phyloP scores from a whole-genome alignment of 2,888 invertebrate genomes.

The Orthosia incerta region DNA sequence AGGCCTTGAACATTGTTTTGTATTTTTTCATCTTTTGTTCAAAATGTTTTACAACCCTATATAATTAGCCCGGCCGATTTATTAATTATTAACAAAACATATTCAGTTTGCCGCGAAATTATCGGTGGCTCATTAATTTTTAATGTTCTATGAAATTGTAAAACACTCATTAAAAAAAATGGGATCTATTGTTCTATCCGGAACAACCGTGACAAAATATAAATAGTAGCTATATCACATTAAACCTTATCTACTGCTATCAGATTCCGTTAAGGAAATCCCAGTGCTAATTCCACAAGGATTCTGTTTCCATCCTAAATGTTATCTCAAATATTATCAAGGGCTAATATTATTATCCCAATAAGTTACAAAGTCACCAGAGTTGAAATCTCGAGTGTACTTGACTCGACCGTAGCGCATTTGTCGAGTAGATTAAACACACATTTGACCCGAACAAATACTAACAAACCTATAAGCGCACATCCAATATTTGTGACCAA shows the following conservation, averaged over 20 bases:
- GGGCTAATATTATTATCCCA: constrained; percentile 18
- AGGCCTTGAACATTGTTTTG: too few species aligned
- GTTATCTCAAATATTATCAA: constrained; percentile 27
- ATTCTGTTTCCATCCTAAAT: constrained; percentile 28
- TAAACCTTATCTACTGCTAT: background rate
- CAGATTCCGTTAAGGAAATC: constrained; percentile 36
- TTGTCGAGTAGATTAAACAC: constrained; percentile 17
- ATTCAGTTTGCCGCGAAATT: background rate
- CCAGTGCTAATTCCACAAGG: constrained; percentile 7
- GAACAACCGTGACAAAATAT: background rate
- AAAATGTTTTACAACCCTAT: background rate
- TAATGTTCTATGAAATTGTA: background rate
- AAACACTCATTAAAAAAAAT: background rate
- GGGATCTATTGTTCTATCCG: background rate
- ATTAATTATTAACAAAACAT: background rate
- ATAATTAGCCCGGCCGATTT: background rate
- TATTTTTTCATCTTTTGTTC: background rate
- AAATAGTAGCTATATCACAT: background rate
- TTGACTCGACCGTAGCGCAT: background rate
- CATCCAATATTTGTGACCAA: constrained; percentile 44
- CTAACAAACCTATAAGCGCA: constrained; percentile 27
- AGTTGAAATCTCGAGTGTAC: constrained; percentile 9
- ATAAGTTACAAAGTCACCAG: constrained; percentile 27
- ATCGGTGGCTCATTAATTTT: background rate
- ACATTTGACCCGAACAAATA: constrained; percentile 57